Evolutionary conservation across 2,113 vertebrate genomes (phyloP).

Genomic region (Tetrax tetrax): DNA sequence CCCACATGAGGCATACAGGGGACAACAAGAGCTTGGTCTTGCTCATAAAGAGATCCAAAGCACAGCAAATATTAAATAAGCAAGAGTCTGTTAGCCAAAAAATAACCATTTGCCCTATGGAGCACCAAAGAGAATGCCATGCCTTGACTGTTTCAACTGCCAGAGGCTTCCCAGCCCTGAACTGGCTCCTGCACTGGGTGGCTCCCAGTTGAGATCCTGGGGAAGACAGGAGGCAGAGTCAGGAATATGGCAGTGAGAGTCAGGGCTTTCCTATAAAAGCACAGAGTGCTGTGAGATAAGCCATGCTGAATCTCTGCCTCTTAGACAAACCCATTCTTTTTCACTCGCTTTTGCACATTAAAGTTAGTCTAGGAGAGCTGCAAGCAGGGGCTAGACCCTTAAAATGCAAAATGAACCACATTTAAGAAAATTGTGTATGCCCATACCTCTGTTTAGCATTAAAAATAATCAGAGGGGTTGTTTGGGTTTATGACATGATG

Average conservation of each 20-base stretch:
- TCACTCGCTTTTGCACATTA: background rate
- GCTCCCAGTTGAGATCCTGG: background rate
- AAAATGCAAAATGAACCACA: background rate
- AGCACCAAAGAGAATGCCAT: background rate
- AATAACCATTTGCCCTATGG: background rate
- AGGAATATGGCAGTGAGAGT: background rate
- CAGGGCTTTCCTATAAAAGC: background rate
- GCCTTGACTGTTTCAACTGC: background rate
- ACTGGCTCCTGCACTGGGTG: background rate
- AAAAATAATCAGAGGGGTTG: background rate
- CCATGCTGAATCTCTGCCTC: background rate
- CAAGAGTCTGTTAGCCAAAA: background rate
- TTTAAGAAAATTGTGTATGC: background rate
- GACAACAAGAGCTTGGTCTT: background rate
- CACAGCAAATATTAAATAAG: background rate
- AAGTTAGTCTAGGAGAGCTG: background rate
- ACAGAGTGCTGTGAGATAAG: background rate
- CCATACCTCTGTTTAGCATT: background rate
- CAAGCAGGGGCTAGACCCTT: background rate
- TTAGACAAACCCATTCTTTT: background rate
- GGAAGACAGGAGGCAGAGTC: background rate
- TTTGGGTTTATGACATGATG: background rate
- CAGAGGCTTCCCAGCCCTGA: background rate
- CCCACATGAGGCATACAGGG: background rate
- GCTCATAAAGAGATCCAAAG: background rate